Base-by-base conservation (phyloP, 2,113 vertebrate genomes). In the Vireo altiloquus region DNA sequence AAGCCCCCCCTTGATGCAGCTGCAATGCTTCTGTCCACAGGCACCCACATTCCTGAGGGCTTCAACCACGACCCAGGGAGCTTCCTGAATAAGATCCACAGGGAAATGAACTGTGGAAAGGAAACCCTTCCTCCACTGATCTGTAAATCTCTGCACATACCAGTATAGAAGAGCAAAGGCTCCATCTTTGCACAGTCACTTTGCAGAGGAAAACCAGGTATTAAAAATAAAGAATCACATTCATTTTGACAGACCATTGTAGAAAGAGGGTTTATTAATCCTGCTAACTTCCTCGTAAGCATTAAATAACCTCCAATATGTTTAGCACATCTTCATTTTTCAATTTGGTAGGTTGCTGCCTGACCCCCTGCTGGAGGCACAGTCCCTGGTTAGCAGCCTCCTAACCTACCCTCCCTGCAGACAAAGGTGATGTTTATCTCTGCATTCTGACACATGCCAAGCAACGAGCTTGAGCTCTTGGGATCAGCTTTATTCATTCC, bases 291-390 rank as follows among this genome's bases (percentile, higher is more conserved):
- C n/a, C 21, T 35, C 28, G 4, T n/a, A 57, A 50, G 83, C 21
- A 60, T 77, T 52, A 44, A 63, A 82, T 60, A 79, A 42, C 28
- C 20, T 40, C 35, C 54, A 50, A 65, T 50, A 49, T 18, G 49
- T 53, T 70, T 71, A 10, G 39, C 15, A 10, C 27, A 27, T 33
- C 39, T 85, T 54, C 14, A 69, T 52, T 23, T 42, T 54, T 87
- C 24, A 57, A 33, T 30, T 76, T 63, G 61, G 39, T 92, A 99
- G 98, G 98, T 54, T 96, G 97, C 66, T 99, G 98, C 96, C 97
- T 99, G 78, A 98, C 98, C 53, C 87, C 97, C 17, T 98, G 97
- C 90, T 99, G 98, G 98, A 98, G 98, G 89, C 98, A 99, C 8
- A 97, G 98, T n/a, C 96, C 98, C 40, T 98, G 98, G 97, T 91